These are phyloP conservation scores for Lophotis ruficrista DNA, from an alignment of 2,113 vertebrate species.

Conservation along the genomic window DNA sequence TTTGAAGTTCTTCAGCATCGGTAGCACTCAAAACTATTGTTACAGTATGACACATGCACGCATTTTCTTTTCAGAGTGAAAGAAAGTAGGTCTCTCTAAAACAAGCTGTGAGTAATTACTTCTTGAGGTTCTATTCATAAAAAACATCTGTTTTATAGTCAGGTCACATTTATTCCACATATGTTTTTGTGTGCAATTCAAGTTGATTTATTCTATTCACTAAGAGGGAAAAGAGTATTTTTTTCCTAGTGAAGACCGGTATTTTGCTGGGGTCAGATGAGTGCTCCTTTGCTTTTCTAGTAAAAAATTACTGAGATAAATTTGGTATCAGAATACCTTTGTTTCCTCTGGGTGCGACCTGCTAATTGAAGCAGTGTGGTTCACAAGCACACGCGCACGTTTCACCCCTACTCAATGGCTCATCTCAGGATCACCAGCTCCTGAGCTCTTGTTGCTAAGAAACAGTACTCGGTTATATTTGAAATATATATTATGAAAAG, in stretches of 20 bases:
- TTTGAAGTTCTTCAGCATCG: not conserved
- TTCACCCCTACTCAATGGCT: not conserved
- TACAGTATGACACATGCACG: not conserved
- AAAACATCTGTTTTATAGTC: conserved; percentile 19
- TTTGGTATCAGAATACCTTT: not conserved
- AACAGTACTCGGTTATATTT: not conserved
- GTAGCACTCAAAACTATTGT: conserved; percentile 9
- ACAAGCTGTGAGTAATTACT: conserved; percentile 51
- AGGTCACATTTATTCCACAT: conserved; percentile 15
- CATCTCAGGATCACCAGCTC: not conserved
- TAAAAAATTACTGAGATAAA: not conserved
- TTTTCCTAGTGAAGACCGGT: not conserved
- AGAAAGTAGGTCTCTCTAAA: conserved; percentile 24
- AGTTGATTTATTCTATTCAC: conserved; percentile 24
- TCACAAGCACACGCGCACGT: not conserved
- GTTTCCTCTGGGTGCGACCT: not conserved
- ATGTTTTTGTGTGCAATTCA: not conserved
- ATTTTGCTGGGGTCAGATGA: not conserved
- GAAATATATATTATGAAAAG: conserved; percentile 56
- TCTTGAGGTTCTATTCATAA: conserved; percentile 39
- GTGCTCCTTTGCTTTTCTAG: not conserved
- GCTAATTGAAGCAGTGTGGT: not conserved
- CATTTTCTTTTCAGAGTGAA: not conserved
- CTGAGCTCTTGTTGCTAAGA: conserved; percentile 35
- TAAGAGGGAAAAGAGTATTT: not conserved